Percentiles rank a stretch among this genome's conserved stretches.
phyloP scores from a whole-genome alignment of 2,797 vertebrate species.

The Ambastaia sidthimunki region DNA sequence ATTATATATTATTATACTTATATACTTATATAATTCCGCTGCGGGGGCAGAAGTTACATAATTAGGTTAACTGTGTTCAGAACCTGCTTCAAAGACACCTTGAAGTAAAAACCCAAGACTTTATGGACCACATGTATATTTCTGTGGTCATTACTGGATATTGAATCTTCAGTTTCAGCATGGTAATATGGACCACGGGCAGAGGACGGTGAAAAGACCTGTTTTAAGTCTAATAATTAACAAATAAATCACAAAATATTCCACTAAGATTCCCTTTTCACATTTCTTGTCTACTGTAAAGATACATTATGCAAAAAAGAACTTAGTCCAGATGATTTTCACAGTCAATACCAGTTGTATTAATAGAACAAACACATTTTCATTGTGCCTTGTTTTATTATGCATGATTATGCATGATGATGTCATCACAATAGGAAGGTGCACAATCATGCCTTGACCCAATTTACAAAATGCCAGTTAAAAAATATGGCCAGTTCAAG shows the following conservation, averaged over 20 bases:
- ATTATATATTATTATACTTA: neutral
- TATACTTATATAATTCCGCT: conserved; percentile 2
- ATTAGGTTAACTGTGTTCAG: conserved; percentile 30
- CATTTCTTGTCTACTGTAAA: conserved; percentile 21
- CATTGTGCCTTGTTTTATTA: conserved; percentile 29
- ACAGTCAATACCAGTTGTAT: conserved; percentile 46
- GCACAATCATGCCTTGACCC: conserved; percentile 22
- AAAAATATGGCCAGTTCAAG: neutral
- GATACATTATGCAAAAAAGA: conserved; percentile 45
- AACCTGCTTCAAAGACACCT: conserved; percentile 13
- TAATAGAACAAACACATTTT: neutral
- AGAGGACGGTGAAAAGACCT: neutral
- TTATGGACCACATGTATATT: neutral
- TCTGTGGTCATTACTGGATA: conserved; percentile 12
- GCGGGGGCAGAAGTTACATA: conserved; percentile 17
- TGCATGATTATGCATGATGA: neutral
- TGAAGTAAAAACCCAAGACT: conserved; percentile 8
- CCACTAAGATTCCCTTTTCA: conserved; percentile 8
- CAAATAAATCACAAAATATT: conserved; percentile 29
- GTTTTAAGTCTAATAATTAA: neutral
- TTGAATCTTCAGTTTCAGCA: neutral
- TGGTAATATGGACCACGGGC: conserved; percentile 4
- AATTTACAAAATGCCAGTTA: conserved; percentile 32
- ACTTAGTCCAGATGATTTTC: conserved; percentile 56
- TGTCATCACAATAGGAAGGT: conserved; percentile 16